Evolutionary conservation across 2,888 invertebrate genomes (phyloP).

Genomic region (Eupeodes luniger): DNA sequence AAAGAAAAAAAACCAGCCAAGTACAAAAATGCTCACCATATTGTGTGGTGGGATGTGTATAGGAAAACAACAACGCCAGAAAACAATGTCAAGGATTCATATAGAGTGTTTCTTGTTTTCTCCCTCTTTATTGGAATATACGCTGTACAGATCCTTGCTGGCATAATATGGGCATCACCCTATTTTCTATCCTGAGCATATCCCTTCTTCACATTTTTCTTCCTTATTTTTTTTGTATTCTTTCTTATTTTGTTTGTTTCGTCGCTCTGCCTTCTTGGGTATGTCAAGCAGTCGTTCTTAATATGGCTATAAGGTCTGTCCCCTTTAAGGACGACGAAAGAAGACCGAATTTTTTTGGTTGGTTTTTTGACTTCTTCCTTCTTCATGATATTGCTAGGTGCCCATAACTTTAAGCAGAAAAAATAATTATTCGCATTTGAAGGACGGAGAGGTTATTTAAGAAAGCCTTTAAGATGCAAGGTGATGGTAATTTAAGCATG

Average conservation of each 20-base stretch:
- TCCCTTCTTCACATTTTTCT: conserved; percentile 25
- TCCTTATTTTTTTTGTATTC: not conserved
- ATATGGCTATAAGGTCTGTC: conserved; percentile 56
- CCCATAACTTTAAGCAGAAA: conserved; percentile 32
- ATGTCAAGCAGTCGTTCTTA: conserved; percentile 62
- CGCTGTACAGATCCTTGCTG: not conserved
- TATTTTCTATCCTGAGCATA: not conserved
- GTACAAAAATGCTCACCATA: conserved; percentile 19
- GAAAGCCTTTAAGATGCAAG: conserved; percentile 14
- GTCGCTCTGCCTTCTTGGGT: conserved; percentile 29
- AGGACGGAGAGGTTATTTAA: not conserved
- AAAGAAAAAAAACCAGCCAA: conserved; percentile 2
- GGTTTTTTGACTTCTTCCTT: conserved; percentile 48
- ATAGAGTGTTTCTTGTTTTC: conserved; percentile 32
- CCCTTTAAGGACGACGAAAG: conserved; percentile 60
- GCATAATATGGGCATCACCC: conserved; percentile 17
- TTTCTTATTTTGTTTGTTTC: not conserved
- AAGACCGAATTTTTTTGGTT: not conserved
- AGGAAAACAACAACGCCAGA: conserved; percentile 8
- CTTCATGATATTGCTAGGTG: conserved; percentile 4
- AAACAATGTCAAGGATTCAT: conserved; percentile 71
- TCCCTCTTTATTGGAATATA: not conserved
- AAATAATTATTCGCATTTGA: conserved; percentile 27
- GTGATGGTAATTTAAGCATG: not conserved
- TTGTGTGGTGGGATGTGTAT: conserved; percentile 24